These are phyloP conservation scores for Myathropa florea DNA, from an alignment of 2,888 invertebrate species.

Conservation along the genomic window DNA sequence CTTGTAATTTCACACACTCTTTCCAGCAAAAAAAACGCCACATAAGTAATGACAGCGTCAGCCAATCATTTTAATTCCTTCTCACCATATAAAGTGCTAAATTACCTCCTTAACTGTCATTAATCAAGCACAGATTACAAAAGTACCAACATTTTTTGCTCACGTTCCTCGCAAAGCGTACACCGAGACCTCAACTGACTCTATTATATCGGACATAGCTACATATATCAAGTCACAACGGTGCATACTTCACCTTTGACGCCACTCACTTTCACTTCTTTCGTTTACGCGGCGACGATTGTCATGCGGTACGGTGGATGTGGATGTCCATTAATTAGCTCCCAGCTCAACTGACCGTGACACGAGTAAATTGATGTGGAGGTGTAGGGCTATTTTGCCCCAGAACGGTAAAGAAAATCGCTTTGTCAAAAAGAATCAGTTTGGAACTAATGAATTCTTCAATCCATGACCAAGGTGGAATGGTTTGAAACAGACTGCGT, in stretches of 20 bases:
- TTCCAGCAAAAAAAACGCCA: not conserved
- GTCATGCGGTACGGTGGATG: not conserved
- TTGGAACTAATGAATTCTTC: not conserved
- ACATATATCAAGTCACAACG: not conserved
- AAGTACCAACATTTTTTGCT: not conserved
- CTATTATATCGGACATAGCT: not conserved
- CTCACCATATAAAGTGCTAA: not conserved
- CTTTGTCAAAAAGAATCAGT: not conserved
- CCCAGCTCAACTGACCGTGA: slow-evolving; percentile 16
- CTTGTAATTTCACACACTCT: not conserved
- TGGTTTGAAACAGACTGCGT: not conserved
- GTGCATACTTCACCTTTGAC: slow-evolving; percentile 9
- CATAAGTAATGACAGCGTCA: not conserved
- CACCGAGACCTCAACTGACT: not conserved
- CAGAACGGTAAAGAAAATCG: slow-evolving; percentile 2
- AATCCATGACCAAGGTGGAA: not conserved
- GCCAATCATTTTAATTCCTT: not conserved
- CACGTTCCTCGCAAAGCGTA: not conserved
- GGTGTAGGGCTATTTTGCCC: not conserved
- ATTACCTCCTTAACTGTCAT: not conserved
- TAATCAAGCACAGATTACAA: slow-evolving; percentile 5
- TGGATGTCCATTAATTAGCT: not conserved
- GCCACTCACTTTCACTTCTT: slow-evolving; percentile 25
- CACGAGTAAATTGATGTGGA: slow-evolving; percentile 12
- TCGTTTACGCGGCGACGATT: not conserved